Evolutionary conservation across 1,140 invertebrate species (phyloP).

Genomic region (Drosophila sulfurigaster): DNA sequence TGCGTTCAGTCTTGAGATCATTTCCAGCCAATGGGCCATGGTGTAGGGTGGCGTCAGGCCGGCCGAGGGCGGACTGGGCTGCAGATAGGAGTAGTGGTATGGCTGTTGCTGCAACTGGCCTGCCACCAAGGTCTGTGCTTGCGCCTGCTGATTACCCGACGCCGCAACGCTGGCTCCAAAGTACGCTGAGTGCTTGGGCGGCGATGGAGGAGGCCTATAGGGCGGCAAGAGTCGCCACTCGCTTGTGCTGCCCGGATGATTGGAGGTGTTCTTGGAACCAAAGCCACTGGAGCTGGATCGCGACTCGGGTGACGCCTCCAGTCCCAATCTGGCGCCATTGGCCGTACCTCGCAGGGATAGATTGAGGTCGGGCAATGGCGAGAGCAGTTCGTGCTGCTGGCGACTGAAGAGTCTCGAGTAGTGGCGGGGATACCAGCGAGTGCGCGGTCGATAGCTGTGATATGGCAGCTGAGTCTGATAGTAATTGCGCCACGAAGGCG

Average conservation of each 20-base stretch:
- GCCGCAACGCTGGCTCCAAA: constrained; percentile 50
- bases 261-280: constrained; percentile 96
- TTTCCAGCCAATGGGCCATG: constrained; percentile 88
- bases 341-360: constrained; percentile 74
- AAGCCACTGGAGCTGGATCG: constrained; percentile 95
- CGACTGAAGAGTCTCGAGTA: constrained; percentile 87
- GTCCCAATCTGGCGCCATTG: constrained; percentile 39
- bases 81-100: constrained; percentile 53
- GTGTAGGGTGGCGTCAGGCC: constrained; percentile 87
- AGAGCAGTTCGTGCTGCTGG: constrained; percentile 87
- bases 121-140: constrained; percentile 60
- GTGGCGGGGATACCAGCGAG: constrained; percentile 87
- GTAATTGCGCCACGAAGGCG: constrained; percentile 85
- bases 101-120: constrained; percentile 47
- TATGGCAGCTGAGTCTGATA: constrained; percentile 84
- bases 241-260: constrained; percentile 90
- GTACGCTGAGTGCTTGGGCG: constrained; percentile 73
- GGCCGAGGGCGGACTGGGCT: constrained; percentile 49
- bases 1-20: constrained; percentile 85
- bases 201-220: constrained; percentile 89
- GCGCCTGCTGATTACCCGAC: constrained; percentile 59
- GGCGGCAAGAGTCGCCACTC: constrained; percentile 92
- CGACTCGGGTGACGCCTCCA: constrained; percentile 93
- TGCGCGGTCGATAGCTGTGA: constrained; percentile 85
- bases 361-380: constrained; percentile 86